Conservation (phyloP, 2,888 invertebrate species). For the Clusia tigrina region DNA sequence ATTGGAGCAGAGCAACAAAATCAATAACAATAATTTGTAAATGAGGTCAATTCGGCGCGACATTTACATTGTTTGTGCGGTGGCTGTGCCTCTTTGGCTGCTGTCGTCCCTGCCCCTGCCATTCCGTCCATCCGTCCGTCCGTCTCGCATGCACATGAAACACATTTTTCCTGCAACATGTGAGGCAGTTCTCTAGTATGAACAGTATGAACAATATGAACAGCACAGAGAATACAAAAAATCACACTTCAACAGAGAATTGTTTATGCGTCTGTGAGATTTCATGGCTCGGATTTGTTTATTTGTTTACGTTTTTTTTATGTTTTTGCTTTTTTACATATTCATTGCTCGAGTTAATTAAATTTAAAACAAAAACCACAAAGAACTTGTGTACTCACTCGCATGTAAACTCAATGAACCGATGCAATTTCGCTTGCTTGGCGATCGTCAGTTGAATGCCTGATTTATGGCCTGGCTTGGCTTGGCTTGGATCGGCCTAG, state of each 20-base stretch:
- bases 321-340: not conserved
- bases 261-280: not conserved
- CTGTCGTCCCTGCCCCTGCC: conserved; percentile 1
- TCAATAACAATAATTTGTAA: conserved; percentile 15
- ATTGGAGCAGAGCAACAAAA: conserved; percentile 7
- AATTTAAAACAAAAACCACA: not conserved
- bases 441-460: not conserved
- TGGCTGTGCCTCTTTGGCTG: no score
- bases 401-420: not conserved
- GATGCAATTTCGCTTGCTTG: not conserved
- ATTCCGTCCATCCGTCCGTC: conserved; percentile 10
- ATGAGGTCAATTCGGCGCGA: conserved; percentile 14
- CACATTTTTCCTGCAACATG: not conserved
- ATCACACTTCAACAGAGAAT: not conserved
- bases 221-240: not conserved
- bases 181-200: not conserved
- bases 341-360: not conserved
- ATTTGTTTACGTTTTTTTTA: not conserved
- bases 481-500: no score
- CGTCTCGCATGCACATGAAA: not conserved
- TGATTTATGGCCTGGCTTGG: no score
- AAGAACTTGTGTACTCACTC: not conserved
- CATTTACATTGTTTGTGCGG: no score
- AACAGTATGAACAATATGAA: not conserved
- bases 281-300: no score